Evolutionary conservation across 2,888 invertebrate species (phyloP), one percentile per base, ranked within the genome.

Genomic region (Aproaerema taeniolella): DNA sequence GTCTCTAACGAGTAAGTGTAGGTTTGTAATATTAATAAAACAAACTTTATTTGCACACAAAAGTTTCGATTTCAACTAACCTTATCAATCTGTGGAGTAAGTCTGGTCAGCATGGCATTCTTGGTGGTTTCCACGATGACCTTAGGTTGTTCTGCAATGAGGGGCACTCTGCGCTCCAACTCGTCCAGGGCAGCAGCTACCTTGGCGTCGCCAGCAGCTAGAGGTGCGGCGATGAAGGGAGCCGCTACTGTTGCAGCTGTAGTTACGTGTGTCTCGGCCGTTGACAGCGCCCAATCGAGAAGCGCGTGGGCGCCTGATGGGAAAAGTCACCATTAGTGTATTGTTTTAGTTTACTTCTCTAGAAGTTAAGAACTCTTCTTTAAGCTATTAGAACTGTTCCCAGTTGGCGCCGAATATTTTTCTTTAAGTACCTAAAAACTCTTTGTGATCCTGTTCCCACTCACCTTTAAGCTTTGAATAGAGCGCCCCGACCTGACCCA

Each of bases 221-320:
- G 55, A 0, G 81, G 83, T 0, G 68, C 61, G 0, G 81, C 73
- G 9, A 91, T 91, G 49, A 89, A 89, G 0, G 92, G 92, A 1
- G 85, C 88, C 0, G 91, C 91, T 2, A 91, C 90, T 15, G 82
- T 85, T 0, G 92, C 87, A 0, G 91, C 91, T 49, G 89, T 87
- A 15, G 89, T 82, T 16, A 91, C 85, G 1, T 92, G 88, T 1
- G 90, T 89, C 58, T 92, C 92, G 1, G 92, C 90, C 1, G 91
- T 90, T 12, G 89, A 89, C 2, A 92, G 72, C 0, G 92, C 91
- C 91, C 92, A 92, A 69, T 90, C 90, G 12, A 91, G 81, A 36
- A 92, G 81, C 2, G 89, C 88, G 62, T 91, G 91, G 11, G 89
- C 89, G 38, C 89, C 91, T 90, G 16, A n/a, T 9, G 26, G n/a